These are phyloP conservation scores for Gadus macrocephalus DNA, from an alignment of 2,113 vertebrate genomes.

Conservation along the genomic window DNA sequence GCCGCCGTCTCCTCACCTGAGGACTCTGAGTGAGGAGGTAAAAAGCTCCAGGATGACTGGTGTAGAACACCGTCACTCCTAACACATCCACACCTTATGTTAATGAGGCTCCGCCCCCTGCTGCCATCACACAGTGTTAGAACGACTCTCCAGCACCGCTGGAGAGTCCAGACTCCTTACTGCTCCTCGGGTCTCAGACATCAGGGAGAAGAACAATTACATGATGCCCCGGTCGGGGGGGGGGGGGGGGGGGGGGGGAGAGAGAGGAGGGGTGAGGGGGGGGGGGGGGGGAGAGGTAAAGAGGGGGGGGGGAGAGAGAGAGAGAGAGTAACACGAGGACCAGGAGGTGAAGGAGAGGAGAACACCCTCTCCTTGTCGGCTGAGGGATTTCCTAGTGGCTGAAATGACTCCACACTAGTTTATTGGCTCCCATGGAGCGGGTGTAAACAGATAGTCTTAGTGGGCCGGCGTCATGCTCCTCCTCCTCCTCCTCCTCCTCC, in stretches of 20 bases:
- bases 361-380: no score
- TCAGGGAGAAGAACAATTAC: neutral
- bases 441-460: slow-evolving; percentile 99
- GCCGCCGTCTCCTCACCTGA: slow-evolving; percentile 57
- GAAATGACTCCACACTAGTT: slow-evolving; percentile 99
- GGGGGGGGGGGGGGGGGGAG: no score
- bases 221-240: neutral
- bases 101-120: no score
- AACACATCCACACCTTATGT: slow-evolving; percentile 18
- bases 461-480: slow-evolving; percentile 96
- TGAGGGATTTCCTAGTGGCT: slow-evolving; percentile 99
- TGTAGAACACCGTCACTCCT: slow-evolving; percentile 7
- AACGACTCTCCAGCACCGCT: no score
- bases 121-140: no score
- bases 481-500: slow-evolving; percentile 82
- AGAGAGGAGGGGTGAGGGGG: no score
- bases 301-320: no score
- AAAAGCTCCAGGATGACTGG: slow-evolving; percentile 20
- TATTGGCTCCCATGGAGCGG: slow-evolving; percentile 99
- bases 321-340: slow-evolving; percentile 54
- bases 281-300: no score
- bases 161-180: neutral
- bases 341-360: slow-evolving; percentile 94
- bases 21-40: slow-evolving; percentile 30
- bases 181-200: neutral